Base-by-base conservation (phyloP, 2,113 vertebrate genomes). In the Myotis davidii region DNA sequence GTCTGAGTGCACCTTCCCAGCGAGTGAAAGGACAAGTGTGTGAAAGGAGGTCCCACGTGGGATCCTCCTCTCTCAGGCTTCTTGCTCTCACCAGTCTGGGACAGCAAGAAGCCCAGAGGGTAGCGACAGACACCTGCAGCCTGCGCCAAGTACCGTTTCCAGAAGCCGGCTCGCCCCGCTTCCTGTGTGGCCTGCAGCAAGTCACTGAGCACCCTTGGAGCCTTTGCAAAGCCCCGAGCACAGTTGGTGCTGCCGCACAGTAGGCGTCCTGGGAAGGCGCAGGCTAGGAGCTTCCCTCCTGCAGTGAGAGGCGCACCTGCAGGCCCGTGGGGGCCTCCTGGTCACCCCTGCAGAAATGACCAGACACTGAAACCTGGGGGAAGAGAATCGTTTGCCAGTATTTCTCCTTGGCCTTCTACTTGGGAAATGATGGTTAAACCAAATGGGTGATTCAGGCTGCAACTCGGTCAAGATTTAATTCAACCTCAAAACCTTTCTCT, bases 361-460 rank as follows among this genome's bases (percentile, higher is more conserved):
- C 48, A 3, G 32, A 21, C 78, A 50, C n/a, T 52, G 29, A 76
- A 56, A 69, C 18, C 37, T 34, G 39, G 13, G 12, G 37, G 12
- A 86, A 67, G 52, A 13, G 56, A 9, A 39, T 18, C 13, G 52
- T 20, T 65, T 6, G 4, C 23, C 20, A 10, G 54, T 78, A 29
- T 87, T 76, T 89, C n/a, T 42, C 79, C 52, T 70, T 74, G 82
- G 32, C 70, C 69, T 69, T 92, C 76, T n/a, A 18, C 54, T 50
- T 45, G 32, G 77, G 23, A 94, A 90, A 74, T 14, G 25, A 69
- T 23, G 37, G 32, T 61, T 88, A 87, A 70, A 34, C 20, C 37
- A 94, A 45, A 69, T 21, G 54, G 5, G 13, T 29, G 45, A 78
- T 52, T 29, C 48, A 69, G 94, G 94, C 48, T 67, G 25, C 72